Evolutionary conservation across 1,140 invertebrate species (phyloP), one percentile per base, ranked within the genome.

Genomic region (Cotesia vestalis): DNA sequence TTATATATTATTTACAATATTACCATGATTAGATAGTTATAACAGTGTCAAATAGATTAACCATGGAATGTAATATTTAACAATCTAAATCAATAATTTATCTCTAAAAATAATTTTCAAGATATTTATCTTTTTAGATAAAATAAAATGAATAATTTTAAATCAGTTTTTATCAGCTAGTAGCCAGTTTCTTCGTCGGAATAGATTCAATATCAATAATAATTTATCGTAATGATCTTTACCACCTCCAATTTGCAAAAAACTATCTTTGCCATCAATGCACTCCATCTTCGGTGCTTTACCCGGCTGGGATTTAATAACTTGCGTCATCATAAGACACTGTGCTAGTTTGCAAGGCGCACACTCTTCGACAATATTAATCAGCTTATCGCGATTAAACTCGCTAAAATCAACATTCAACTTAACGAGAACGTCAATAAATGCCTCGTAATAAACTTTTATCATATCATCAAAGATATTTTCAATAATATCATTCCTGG

Each of bases 371-470:
- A 87, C 14, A n/a, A 79, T 60, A 14, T 77, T 55, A 4, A 84
- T 74, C 40, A 85, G 83, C 20, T 80, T 78, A 8, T 79, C 69
- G 12, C 78, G 80, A 0, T 76, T 60, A 69, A 82, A 87, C 4
- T 78, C 69, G 4, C 60, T 72, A 0, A 75, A 73, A 38, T 85
- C 76, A 2, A 83, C 69, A n/a, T 78, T 76, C 0, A 86, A 62
- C 0, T 67, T 73, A 68, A 76, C 69, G 83, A 85, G 51, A 73
- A 77, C 69, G 3, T 83, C 78, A 6, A 90, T 78, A 69, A 91
- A 90, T 3, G 80, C 80, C 0, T 88, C 76, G 66, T 90, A 90
- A 79, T 91, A 91, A 0, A 87, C 73, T 55, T 79, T 75, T 4
- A 91, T 79, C 64, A 91, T 83, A 3, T 88, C 80, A 51, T 89